Percentiles rank a stretch among this genome's conserved stretches.
phyloP scores from a whole-genome alignment of 1,140 invertebrate species.

The Popillia japonica region DNA sequence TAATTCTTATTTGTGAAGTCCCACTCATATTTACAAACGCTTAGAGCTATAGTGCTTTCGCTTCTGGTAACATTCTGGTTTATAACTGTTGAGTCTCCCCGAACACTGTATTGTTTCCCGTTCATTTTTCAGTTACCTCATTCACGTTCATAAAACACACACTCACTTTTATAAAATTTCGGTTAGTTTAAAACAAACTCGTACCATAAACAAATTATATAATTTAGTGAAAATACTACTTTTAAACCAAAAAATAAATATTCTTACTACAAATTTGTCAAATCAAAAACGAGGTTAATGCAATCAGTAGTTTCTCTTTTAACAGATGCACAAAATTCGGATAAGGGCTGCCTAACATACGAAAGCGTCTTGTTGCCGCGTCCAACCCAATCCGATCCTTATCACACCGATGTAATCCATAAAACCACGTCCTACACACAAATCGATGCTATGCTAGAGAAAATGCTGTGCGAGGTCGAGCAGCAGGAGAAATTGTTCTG shows the following conservation, averaged over 20 bases:
- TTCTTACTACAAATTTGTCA: slow-evolving; percentile 57
- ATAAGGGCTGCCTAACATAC: slow-evolving; percentile 48
- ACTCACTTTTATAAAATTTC: background rate
- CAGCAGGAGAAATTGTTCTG: slow-evolving; percentile 53
- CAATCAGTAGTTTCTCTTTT: slow-evolving; percentile 38
- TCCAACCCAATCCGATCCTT: slow-evolving; percentile 48
- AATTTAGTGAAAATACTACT: background rate
- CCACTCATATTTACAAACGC: slow-evolving; percentile 30
- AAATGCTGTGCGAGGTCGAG: slow-evolving; percentile 57
- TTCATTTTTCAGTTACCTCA: slow-evolving; percentile 40
- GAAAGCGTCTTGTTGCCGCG: slow-evolving; percentile 54
- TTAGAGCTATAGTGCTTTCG: slow-evolving; percentile 30
- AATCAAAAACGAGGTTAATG: slow-evolving; percentile 53
- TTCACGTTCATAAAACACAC: slow-evolving; percentile 41
- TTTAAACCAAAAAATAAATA: slow-evolving; percentile 47
- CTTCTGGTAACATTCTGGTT: slow-evolving; percentile 36
- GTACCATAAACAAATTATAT: no score
- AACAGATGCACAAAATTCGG: slow-evolving; percentile 22
- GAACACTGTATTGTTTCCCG: background rate
- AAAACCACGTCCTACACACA: slow-evolving; percentile 54
- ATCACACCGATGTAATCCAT: slow-evolving; percentile 40
- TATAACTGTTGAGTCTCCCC: slow-evolving; percentile 25
- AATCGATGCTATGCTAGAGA: slow-evolving; percentile 57
- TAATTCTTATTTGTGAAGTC: slow-evolving; percentile 29
- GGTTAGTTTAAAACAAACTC: background rate